Percentiles rank a stretch among this genome's conserved stretches.
Evolutionary conservation across 2,888 invertebrate genomes (phyloP).

Genomic region (Pseudanteris insignis): DNA sequence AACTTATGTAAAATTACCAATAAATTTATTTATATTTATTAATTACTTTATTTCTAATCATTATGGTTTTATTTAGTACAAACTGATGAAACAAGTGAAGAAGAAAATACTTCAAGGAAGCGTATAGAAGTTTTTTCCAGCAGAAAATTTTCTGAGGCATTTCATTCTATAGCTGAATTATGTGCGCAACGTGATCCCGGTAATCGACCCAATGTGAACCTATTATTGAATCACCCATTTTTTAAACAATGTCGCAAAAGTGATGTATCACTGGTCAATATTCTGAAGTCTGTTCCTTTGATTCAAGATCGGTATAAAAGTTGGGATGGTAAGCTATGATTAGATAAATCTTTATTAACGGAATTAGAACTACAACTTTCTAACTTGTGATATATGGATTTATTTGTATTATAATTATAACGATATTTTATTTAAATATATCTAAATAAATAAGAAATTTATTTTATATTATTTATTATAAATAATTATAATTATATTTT

Average conservation of each 20-base stretch:
- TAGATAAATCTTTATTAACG: background rate
- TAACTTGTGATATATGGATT: no score
- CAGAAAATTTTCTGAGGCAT: slow-evolving; percentile 77
- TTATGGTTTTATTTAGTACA: slow-evolving; percentile 34
- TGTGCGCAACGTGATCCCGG: slow-evolving; percentile 77
- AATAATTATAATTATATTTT: no score
- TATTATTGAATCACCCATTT: slow-evolving; percentile 78
- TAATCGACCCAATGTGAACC: slow-evolving; percentile 76
- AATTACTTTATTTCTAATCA: no score
- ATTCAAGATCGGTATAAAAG: slow-evolving; percentile 70
- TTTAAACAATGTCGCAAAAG: slow-evolving; percentile 78
- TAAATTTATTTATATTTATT: no score
- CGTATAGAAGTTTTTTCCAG: slow-evolving; percentile 47
- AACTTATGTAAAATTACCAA: no score
- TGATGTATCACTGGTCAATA: slow-evolving; percentile 70
- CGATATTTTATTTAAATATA: no score
- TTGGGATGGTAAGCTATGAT: slow-evolving; percentile 68
- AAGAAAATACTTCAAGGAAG: slow-evolving; percentile 37
- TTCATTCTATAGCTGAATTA: slow-evolving; percentile 80
- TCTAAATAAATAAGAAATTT: no score
- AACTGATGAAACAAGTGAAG: slow-evolving; percentile 43
- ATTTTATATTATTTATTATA: no score
- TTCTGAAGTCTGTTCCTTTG: slow-evolving; percentile 76
- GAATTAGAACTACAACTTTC: no score
- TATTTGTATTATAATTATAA: no score